Conservation (phyloP, 1,140 invertebrate genomes). For the Pseudomyrmex dendroicus region DNA sequence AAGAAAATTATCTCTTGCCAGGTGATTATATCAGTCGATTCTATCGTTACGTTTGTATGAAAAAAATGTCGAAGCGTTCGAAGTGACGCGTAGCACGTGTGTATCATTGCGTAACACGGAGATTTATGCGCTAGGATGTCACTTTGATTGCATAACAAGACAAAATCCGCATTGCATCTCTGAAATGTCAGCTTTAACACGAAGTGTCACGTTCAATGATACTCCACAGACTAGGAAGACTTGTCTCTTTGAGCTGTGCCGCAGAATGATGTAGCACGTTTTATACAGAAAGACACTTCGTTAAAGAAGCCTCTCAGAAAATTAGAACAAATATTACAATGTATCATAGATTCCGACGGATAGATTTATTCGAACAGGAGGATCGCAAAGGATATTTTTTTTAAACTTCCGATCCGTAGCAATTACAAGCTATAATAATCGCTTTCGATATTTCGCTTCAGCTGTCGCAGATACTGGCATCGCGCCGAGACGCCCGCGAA, state of each 20-base stretch:
- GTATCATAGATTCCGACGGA: background rate
- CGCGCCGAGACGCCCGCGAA: constrained; percentile 55
- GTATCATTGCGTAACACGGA: constrained; percentile 11
- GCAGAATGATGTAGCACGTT: background rate
- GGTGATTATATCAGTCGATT: constrained; percentile 41
- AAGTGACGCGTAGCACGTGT: background rate
- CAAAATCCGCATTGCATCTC: constrained; percentile 5
- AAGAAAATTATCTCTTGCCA: constrained; percentile 18
- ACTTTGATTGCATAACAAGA: constrained; percentile 27
- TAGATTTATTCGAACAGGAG: background rate
- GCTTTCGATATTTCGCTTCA: constrained; percentile 38
- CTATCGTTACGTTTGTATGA: background rate
- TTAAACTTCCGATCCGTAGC: background rate
- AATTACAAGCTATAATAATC: constrained; percentile 23
- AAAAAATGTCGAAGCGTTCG: constrained; percentile 9
- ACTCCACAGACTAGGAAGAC: background rate
- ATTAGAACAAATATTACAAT: background rate
- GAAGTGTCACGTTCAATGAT: constrained; percentile 1
- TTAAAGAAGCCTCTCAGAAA: background rate
- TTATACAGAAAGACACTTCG: background rate
- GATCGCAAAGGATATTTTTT: background rate
- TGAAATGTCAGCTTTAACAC: constrained; percentile 32
- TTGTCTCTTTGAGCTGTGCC: background rate
- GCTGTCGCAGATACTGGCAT: constrained; percentile 50
- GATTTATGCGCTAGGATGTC: constrained; percentile 22